Evolutionary conservation across 2,888 invertebrate species (phyloP), one percentile per base, ranked within the genome.

Genomic region (Tenthredo mesomela): DNA sequence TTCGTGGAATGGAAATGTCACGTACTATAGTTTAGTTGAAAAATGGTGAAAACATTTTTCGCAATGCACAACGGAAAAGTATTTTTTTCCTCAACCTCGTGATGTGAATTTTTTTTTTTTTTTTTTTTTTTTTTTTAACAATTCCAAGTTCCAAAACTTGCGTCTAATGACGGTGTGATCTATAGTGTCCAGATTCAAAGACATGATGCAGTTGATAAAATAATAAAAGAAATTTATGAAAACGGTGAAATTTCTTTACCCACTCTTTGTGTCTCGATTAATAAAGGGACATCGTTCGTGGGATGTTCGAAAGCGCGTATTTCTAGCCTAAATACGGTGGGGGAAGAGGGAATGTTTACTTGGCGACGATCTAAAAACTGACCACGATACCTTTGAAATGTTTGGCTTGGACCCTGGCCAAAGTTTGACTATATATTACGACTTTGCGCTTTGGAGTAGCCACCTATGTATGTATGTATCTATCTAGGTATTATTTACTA

Each of bases 311-410:
- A 80, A 80, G 33, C 61, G 37, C 61, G 58, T 61, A 80, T 80
- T 80, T 80, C 50, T 40, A 61, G 80, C 37, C 61, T 61, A 40
- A 40, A 80, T 80, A 80, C 80, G 80, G 29, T 40, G 40, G 80
- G 33, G 58, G 58, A 50, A 61, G 80, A 80, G 80, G 80, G 80
- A 80, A 80, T 80, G 80, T 80, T 80, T 80, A 80, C 80, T 80
- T 80, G 80, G 80, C 80, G 80, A 80, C 80, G 80, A 80, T 80
- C 80, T 80, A 80, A 80, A 80, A 80, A 80, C 80, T 80, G 80
- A 80, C 80, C 80, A 80, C 80, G 80, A 80, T 80, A 80, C 80
- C 80, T 80, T 80, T 80, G 58, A 80, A 80, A 80, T 80, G 80
- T 80, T 80, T 80, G 61, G 80, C 80, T 80, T 80, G 80, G 80